These are phyloP conservation scores for Pheosia gnoma DNA, from an alignment of 2,888 invertebrate genomes.

Conservation along the genomic window DNA sequence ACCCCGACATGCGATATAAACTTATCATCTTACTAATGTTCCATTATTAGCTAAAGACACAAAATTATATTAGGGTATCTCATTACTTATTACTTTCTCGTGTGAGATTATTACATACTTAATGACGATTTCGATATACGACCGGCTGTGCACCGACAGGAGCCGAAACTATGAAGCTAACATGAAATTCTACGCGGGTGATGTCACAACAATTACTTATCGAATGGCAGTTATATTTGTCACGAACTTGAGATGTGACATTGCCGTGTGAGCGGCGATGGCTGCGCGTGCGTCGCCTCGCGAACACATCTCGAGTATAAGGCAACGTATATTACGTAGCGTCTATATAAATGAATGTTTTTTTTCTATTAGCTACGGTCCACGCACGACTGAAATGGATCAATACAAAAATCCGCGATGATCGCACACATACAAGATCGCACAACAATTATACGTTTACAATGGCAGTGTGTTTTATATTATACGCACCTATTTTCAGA, in stretches of 20 bases:
- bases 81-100: constrained; percentile 77
- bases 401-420: constrained; percentile 53
- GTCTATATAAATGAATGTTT: constrained; percentile 52
- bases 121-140: constrained; percentile 81
- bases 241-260: constrained; percentile 57
- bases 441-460: constrained; percentile 60
- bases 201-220: constrained; percentile 76
- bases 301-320: constrained; percentile 60
- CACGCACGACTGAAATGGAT: constrained; percentile 28
- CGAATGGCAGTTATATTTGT: constrained; percentile 81
- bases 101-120: constrained; percentile 80
- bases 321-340: constrained; percentile 69
- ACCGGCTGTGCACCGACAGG: constrained; percentile 79
- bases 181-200: constrained; percentile 67
- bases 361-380: constrained; percentile 44
- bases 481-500: constrained; percentile 53
- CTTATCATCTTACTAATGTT: constrained; percentile 78
- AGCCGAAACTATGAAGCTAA: constrained; percentile 75
- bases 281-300: constrained; percentile 14
- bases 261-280: not conserved
- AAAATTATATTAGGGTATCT: constrained; percentile 80
- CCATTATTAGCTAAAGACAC: constrained; percentile 81
- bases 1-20: constrained; percentile 74
- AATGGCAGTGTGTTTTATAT: constrained; percentile 80
- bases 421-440: constrained; percentile 62